phyloP scores from a whole-genome alignment of 2,888 invertebrate genomes.

The Morinoia aosen region DNA sequence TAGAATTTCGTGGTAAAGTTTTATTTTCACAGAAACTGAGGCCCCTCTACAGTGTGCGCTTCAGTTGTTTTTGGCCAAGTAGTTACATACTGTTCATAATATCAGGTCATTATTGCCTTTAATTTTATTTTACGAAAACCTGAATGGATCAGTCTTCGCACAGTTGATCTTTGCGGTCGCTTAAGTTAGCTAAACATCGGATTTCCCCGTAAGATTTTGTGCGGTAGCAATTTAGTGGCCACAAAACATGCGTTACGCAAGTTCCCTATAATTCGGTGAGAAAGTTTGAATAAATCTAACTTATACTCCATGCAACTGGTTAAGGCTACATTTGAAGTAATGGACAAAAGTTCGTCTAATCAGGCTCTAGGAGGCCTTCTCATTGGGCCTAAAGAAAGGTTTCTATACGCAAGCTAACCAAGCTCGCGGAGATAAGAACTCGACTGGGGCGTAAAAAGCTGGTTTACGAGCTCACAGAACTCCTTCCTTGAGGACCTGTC shows the following conservation, averaged over 20 bases:
- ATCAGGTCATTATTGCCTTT: no score
- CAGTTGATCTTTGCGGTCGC: background rate
- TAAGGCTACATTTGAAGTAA: background rate
- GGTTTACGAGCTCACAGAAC: constrained; percentile 12
- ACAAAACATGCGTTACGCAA: background rate
- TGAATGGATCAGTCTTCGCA: background rate
- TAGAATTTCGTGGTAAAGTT: no score
- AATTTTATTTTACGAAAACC: no score
- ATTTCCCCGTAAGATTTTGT: background rate
- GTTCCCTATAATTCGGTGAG: background rate
- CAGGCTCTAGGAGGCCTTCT: background rate
- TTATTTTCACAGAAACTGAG: no score
- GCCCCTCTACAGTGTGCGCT: no score
- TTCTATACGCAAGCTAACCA: constrained; percentile 13
- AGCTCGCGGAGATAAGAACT: background rate
- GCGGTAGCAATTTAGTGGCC: background rate
- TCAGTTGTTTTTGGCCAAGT: no score
- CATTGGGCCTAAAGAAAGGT: constrained; percentile 22
- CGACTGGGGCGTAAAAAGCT: background rate
- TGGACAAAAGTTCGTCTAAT: background rate
- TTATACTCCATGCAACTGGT: background rate
- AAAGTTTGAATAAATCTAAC: background rate
- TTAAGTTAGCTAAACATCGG: background rate
- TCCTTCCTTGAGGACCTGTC: background rate
- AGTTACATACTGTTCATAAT: no score